phyloP scores from a whole-genome alignment of 2,888 invertebrate genomes.

The Adelphocoris suturalis region DNA sequence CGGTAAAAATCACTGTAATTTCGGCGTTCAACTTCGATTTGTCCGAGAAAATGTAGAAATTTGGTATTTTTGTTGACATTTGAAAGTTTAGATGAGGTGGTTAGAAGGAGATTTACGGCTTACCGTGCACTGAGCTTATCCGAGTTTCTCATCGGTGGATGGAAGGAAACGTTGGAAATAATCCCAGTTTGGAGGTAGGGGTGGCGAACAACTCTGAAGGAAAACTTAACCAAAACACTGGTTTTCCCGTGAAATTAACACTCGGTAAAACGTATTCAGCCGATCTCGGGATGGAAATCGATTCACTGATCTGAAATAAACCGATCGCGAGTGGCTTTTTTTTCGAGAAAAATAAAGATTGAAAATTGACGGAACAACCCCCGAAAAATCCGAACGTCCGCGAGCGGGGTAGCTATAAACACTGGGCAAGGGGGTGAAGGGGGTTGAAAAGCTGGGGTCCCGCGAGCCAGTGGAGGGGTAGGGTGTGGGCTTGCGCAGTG shows the following conservation, averaged over 20 bases:
- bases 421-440: not conserved
- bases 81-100: not conserved
- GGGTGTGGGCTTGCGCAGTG: not conserved
- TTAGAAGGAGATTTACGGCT: not conserved
- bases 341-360: not conserved
- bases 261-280: not conserved
- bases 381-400: conserved; percentile 14
- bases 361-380: not conserved
- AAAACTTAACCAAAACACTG: conserved; percentile 18
- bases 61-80: too few relatives aligned
- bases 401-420: conserved; percentile 30
- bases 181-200: not conserved
- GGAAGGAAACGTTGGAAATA: conserved; percentile 37
- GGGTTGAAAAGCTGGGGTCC: conserved; percentile 20
- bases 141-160: conserved; percentile 54
- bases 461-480: not conserved
- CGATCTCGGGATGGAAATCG: not conserved
- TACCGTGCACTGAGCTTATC: conserved; percentile 55
- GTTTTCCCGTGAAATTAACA: not conserved
- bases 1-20: not conserved
- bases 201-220: not conserved
- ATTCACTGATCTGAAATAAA: not conserved
- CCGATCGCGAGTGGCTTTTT: not conserved
- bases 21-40: too few relatives aligned
- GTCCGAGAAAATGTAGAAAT: too few relatives aligned